Base-by-base conservation (phyloP, 2,113 vertebrate species). In the Lepus americanus region DNA sequence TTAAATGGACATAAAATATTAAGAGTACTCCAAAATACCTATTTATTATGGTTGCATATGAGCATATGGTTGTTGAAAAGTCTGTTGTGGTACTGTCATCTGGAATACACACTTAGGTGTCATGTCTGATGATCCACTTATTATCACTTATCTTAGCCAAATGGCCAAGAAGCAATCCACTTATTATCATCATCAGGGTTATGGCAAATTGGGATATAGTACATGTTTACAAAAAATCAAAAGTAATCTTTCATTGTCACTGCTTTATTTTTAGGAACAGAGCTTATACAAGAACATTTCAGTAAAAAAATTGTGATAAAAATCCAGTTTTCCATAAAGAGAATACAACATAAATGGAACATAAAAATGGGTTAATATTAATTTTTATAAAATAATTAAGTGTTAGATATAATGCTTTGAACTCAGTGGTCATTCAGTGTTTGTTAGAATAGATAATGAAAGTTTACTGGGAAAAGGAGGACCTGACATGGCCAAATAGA, bases 41-140 rank as follows among this genome's bases (percentile, higher is more conserved):
- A 39, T 81, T 92, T 97, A 59, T 69, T 91, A 93, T 69, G 51
- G 78, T 44, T 27, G 77, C 90, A 84, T 0, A 1, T 86, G 85
- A 61, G 1, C 1, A 3, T 1, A 69, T 36, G 3, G 0, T 9
- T 96, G 95, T 36, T 14, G 27, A 73, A 5, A 0, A 39, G 16
- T 87, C 73, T 72, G n/a, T 76, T 89, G 10, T 1, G 0, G 0
- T 80, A 16, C 83, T 78, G 92, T 44, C 1, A 89, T 39, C 4
- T 85, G 49, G 53, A 92, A 25, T 39, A 92, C 17, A 86, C 0
- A 14, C 66, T 61, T 12, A 70, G 6, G 12, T 53, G 31, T 27
- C 19, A 63, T 64, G 9, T 36, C 6, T 64, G 6, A 83, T 25
- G 9, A 9, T 9, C 5, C 36, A 81, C 7, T 2, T 61, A 55